Base-by-base conservation (phyloP, 2,888 invertebrate species). In the Erynnis tages region DNA sequence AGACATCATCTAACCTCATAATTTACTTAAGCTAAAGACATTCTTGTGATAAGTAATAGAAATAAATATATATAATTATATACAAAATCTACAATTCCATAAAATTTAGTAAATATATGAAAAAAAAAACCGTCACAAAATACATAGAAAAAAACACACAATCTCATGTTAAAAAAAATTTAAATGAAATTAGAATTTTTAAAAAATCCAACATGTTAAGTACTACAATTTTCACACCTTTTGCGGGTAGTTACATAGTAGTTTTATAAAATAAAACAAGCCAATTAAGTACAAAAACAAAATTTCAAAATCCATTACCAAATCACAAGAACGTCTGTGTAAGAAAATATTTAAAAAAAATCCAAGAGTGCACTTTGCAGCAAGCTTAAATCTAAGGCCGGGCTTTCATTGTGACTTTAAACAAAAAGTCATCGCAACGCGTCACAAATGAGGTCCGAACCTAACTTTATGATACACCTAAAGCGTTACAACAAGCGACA, bases 401-500 rank as follows among this genome's bases (percentile, higher is more conserved):
- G n/a, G n/a, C n/a, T n/a, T n/a, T n/a, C n/a, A n/a, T n/a, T n/a
- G n/a, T n/a, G n/a, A n/a, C n/a, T n/a, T n/a, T n/a, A n/a, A n/a
- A n/a, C n/a, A n/a, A n/a, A n/a, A n/a, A n/a, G n/a, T n/a, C n/a
- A n/a, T n/a, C n/a, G n/a, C n/a, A n/a, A 35, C 8, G 10, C 16
- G 35, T 16, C 16, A 35, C 2, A 37, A 37, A 34, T 6, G 14
- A 10, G 1, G 23, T 19, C 25, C 17, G 2, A 46, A 55, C n/a
- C n/a, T n/a, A n/a, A n/a, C n/a, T n/a, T n/a, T n/a, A n/a, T n/a
- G n/a, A n/a, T n/a, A n/a, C 54, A 54, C 30, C 37, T 47, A 49
- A 57, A 52, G 34, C 56, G 49, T 49, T 54, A 59, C 41, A 56
- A 32, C 41, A 57, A 54, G 57, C 57, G 52, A 62, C 48, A 35